phyloP scores from a whole-genome alignment of 2,113 vertebrate species.

The Blennius ocellaris region DNA sequence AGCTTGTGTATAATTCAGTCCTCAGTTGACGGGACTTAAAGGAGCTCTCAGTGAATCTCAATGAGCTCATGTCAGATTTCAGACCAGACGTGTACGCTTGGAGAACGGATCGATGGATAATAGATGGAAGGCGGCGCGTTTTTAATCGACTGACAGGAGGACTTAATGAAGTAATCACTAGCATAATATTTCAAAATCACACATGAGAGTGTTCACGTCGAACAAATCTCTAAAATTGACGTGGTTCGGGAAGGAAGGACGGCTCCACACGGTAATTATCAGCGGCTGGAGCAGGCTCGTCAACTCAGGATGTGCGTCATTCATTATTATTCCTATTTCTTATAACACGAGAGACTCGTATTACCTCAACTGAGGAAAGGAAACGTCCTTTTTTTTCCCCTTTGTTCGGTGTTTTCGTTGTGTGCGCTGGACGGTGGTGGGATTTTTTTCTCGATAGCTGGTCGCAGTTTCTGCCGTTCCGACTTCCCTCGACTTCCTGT shows the following conservation, averaged over 20 bases:
- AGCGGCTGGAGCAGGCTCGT: background rate
- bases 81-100: background rate
- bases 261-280: conserved; percentile 8
- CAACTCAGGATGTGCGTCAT: conserved; percentile 24
- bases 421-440: background rate
- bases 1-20: conserved; percentile 4
- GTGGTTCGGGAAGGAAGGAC: background rate
- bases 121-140: conserved; percentile 25
- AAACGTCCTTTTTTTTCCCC: background rate
- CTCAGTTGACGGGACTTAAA: conserved; percentile 28
- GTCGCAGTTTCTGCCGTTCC: background rate
- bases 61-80: conserved; percentile 12
- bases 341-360: background rate
- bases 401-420: background rate
- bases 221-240: conserved; percentile 27
- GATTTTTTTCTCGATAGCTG: background rate
- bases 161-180: conserved; percentile 32
- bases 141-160: conserved; percentile 6
- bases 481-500: background rate
- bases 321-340: conserved; percentile 6
- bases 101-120: conserved; percentile 36
- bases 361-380: background rate
- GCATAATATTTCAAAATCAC: conserved; percentile 12
- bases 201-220: background rate
- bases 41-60: conserved; percentile 29